Evolutionary conservation across 2,113 vertebrate species (phyloP).

Genomic region (Limnothrissa miodon): DNA sequence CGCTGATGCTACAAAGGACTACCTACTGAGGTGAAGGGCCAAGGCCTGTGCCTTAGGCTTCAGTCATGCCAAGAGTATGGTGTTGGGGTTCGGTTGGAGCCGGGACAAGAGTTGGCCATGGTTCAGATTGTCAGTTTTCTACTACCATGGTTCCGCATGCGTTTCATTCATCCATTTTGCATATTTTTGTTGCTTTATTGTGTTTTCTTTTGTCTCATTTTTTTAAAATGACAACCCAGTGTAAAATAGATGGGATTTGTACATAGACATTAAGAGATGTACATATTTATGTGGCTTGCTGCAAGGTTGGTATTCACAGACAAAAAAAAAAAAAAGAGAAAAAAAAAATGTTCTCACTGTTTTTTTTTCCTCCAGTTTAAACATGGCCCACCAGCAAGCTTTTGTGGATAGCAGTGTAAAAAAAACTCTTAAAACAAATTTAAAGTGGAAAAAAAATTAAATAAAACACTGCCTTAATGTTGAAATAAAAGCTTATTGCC

Average conservation of each 20-base stretch:
- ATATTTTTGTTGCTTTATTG: constrained; percentile 17
- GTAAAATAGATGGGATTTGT: constrained; percentile 76
- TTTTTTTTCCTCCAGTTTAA: constrained; percentile 59
- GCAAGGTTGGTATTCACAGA: constrained; percentile 69
- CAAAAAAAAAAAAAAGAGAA: constrained; percentile 53
- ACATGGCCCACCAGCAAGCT: constrained; percentile 73
- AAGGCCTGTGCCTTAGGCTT: not conserved
- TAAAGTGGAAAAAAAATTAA: constrained; percentile 15
- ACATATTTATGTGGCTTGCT: constrained; percentile 84
- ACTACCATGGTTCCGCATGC: constrained; percentile 29
- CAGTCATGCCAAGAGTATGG: not conserved
- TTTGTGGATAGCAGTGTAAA: constrained; percentile 78
- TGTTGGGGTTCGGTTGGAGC: not conserved
- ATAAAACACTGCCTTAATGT: constrained; percentile 79
- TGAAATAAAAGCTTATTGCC: constrained; percentile 81
- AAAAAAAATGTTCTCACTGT: constrained; percentile 71
- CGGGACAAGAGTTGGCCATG: not conserved
- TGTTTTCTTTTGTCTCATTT: constrained; percentile 45
- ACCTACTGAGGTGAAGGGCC: not conserved
- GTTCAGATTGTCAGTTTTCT: constrained; percentile 30
- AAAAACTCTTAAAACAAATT: constrained; percentile 55
- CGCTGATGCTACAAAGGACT: not conserved
- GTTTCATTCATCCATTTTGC: not conserved
- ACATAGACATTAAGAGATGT: constrained; percentile 78
- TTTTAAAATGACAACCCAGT: constrained; percentile 64